A percentile compares a stretch with the other conserved stretches of the same genome.
Conservation (phyloP, 1,140 invertebrate species). For the Heterodera carotae region DNA sequence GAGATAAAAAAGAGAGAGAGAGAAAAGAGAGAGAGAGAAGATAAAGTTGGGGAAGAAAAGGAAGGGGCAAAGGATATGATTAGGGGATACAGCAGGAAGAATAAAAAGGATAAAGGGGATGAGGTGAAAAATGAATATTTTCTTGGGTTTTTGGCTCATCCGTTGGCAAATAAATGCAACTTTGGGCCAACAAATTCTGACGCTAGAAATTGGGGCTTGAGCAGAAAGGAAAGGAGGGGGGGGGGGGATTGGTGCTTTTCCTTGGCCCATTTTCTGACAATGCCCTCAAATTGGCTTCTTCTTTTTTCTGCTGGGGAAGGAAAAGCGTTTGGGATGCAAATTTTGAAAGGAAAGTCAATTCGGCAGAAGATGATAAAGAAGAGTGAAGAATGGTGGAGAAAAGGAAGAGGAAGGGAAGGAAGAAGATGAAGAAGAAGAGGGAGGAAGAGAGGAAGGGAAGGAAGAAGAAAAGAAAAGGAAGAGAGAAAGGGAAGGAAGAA, state of each 20-base stretch:
- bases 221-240: background rate
- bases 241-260: background rate
- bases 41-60: background rate
- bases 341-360: too few relatives aligned
- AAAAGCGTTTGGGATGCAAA: too few relatives aligned
- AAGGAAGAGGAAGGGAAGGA: background rate
- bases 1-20: too few relatives aligned
- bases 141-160: too few relatives aligned
- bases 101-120: background rate
- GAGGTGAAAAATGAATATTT: background rate
- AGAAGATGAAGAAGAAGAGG: background rate
- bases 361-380: too few relatives aligned
- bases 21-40: too few relatives aligned
- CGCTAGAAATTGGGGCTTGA: too few relatives aligned
- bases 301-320: too few relatives aligned
- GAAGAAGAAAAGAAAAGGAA: background rate
- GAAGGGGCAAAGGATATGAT: background rate
- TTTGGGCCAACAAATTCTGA: background rate
- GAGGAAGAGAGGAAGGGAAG: background rate
- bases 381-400: background rate
- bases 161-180: background rate
- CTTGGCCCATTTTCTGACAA: background rate
- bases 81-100: background rate
- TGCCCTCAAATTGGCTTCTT: conserved; percentile 1
- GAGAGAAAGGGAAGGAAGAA: background rate